A percentile compares a stretch with the other conserved stretches of the same genome.
phyloP scores from a whole-genome alignment of 1,140 invertebrate species.

The Penaeus chinensis region DNA sequence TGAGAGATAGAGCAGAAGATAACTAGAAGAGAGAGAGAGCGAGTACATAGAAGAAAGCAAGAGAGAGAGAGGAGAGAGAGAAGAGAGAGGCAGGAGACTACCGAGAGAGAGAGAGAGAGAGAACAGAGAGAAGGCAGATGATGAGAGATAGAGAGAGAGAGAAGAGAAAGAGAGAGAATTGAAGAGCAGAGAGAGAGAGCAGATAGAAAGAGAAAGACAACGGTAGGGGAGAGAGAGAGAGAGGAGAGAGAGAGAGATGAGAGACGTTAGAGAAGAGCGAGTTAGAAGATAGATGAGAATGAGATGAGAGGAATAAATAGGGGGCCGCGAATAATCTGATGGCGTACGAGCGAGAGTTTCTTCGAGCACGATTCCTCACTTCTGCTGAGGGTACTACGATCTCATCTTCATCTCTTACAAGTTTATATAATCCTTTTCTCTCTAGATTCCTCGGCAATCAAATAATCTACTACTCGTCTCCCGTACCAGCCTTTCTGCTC shows the following conservation, averaged over 20 bases:
- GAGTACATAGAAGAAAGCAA: too few relatives aligned
- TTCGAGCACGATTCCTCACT: too few relatives aligned
- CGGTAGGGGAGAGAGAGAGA: background rate
- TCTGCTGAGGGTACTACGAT: too few relatives aligned
- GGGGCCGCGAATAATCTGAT: background rate
- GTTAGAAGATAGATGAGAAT: background rate
- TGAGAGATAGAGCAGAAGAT: background rate
- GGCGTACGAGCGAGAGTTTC: conserved; percentile 2
- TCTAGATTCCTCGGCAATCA: too few relatives aligned
- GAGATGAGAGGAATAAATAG: conserved; percentile 1
- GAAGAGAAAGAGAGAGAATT: background rate
- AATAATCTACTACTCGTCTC: too few relatives aligned
- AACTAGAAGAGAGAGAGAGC: background rate
- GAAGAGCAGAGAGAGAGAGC: too few relatives aligned
- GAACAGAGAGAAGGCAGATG: too few relatives aligned
- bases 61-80: conserved; percentile 11
- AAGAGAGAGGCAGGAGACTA: background rate
- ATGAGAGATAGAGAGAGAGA: too few relatives aligned
- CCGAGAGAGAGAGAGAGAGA: too few relatives aligned
- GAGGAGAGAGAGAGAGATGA: background rate
- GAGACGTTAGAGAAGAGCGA: conserved; percentile 6
- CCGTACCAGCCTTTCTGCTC: too few relatives aligned
- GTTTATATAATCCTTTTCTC: too few relatives aligned
- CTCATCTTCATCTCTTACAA: too few relatives aligned
- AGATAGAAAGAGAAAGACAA: background rate